Evolutionary conservation across 2,888 invertebrate genomes (phyloP).

Genomic region (Tubulanus polymorphus): DNA sequence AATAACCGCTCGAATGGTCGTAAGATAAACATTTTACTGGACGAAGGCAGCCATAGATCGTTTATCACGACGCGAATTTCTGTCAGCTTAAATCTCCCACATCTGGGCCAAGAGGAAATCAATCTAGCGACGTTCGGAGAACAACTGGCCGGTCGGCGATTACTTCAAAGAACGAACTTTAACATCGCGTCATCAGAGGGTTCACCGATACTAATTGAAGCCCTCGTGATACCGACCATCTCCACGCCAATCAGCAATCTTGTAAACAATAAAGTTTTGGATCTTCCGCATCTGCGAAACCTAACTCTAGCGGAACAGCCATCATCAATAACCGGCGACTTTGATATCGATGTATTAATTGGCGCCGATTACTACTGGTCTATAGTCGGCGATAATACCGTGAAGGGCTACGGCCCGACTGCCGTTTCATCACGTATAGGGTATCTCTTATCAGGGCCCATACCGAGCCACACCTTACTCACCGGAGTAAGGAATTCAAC

Average conservation of each 20-base stretch:
- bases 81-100: slow-evolving; percentile 11
- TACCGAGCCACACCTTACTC: no score
- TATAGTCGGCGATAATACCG: slow-evolving; percentile 13
- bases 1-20: neutral
- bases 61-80: slow-evolving; percentile 16
- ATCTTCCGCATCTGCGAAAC: slow-evolving; percentile 12
- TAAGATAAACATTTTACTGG: slow-evolving; percentile 15
- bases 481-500: no score
- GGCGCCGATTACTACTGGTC: slow-evolving; percentile 21
- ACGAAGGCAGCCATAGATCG: slow-evolving; percentile 15
- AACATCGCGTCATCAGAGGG: slow-evolving; percentile 7
- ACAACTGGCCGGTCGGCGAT: neutral
- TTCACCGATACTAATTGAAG: slow-evolving; percentile 12
- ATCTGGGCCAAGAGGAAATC: slow-evolving; percentile 7
- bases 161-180: slow-evolving; percentile 8
- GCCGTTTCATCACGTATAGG: slow-evolving; percentile 19
- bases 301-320: slow-evolving; percentile 17
- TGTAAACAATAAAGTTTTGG: no score
- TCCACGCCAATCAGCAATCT: slow-evolving; percentile 11
- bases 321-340: slow-evolving; percentile 2
- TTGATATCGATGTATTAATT: neutral
- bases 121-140: slow-evolving; percentile 15
- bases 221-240: slow-evolving; percentile 18
- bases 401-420: slow-evolving; percentile 18
- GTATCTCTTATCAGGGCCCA: slow-evolving; percentile 16